phyloP scores from a whole-genome alignment of 2,888 invertebrate genomes.

The Imbricaverruca yamaguchii region DNA sequence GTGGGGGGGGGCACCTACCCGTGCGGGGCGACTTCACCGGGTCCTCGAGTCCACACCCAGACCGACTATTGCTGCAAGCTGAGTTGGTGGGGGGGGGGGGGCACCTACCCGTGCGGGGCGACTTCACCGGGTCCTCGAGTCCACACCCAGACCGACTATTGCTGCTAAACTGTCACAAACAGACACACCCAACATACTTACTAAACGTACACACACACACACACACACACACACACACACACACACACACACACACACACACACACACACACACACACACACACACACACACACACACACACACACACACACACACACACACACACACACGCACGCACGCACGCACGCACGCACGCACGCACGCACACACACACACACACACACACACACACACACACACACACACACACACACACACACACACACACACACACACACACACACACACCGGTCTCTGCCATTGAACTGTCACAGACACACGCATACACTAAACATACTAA shows the following conservation, averaged over 20 bases:
- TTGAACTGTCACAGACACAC: neutral
- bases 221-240: neutral
- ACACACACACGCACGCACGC: too few species aligned
- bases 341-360: too few species aligned
- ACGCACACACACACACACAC: neutral
- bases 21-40: too few species aligned
- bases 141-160: neutral
- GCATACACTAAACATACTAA: neutral
- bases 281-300: neutral
- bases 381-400: neutral
- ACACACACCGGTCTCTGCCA: neutral
- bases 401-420: neutral
- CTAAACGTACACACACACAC: neutral
- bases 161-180: neutral
- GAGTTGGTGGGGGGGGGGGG: too few species aligned
- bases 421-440: neutral
- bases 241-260: neutral
- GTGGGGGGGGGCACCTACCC: too few species aligned
- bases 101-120: too few species aligned
- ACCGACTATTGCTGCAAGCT: too few species aligned
- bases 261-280: neutral
- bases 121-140: too few species aligned
- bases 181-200: neutral
- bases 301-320: neutral
- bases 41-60: too few species aligned